Evolutionary conservation across 2,797 vertebrate genomes (phyloP).

Genomic region (Acanthornis magna): DNA sequence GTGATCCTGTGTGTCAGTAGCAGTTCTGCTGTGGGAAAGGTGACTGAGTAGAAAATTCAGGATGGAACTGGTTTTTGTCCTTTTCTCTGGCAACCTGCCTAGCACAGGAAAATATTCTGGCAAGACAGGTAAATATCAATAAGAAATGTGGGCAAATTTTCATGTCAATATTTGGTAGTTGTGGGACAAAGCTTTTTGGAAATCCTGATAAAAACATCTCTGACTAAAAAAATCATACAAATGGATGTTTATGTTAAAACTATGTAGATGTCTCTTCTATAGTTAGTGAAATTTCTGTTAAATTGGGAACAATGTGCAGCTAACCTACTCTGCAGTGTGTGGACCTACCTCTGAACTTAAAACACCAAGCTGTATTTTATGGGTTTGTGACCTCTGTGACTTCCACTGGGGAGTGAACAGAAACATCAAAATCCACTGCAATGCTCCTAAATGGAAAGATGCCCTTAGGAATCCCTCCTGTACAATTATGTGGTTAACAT

Average conservation of each 20-base stretch:
- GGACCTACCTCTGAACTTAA: not conserved
- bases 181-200: not conserved
- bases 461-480: conserved; percentile 5
- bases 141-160: not conserved
- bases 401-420: conserved; percentile 31
- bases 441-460: conserved; percentile 39
- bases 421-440: conserved; percentile 11
- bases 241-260: not conserved
- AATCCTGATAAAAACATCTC: not conserved
- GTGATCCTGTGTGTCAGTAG: not conserved
- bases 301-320: not conserved
- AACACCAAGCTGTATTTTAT: not conserved
- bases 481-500: conserved; percentile 12
- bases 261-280: not conserved
- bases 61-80: not conserved
- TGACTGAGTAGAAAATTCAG: not conserved
- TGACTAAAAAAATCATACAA: not conserved
- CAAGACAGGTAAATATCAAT: not conserved
- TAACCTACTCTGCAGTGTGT: not conserved
- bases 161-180: not conserved
- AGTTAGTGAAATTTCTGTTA: not conserved
- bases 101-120: not conserved
- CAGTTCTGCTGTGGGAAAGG: not conserved
- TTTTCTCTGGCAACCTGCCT: not conserved
- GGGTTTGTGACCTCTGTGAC: conserved; percentile 4